Evolutionary conservation across 2,797 vertebrate species (phyloP).

Genomic region (Thunnus albacares): DNA sequence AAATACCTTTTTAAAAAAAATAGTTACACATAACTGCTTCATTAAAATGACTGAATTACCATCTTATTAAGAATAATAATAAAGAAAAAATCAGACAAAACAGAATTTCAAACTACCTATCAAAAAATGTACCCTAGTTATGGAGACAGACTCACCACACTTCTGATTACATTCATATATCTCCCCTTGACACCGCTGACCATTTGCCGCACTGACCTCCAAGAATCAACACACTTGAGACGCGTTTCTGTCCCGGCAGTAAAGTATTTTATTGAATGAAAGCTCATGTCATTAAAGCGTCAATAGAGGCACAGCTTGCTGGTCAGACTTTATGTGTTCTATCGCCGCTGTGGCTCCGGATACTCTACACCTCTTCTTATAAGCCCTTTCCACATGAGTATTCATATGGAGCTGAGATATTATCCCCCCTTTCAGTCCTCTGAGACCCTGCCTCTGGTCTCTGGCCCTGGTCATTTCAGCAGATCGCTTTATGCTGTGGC

Average conservation of each 20-base stretch:
- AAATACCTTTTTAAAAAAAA: too few relatives aligned
- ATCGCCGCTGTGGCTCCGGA: constrained; percentile 1
- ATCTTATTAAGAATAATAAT: background rate
- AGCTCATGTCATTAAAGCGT: constrained; percentile 59
- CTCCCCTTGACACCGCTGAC: background rate
- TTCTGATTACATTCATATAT: constrained; percentile 4
- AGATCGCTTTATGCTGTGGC: constrained; percentile 61
- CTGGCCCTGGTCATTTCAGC: constrained; percentile 62
- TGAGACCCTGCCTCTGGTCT: constrained; percentile 50
- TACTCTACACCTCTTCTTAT: constrained; percentile 26
- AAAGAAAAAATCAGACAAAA: background rate
- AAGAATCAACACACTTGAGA: constrained; percentile 17
- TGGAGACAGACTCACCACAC: background rate
- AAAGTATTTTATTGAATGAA: constrained; percentile 65
- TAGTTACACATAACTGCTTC: too few relatives aligned
- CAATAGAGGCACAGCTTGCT: constrained; percentile 44
- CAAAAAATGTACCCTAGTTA: background rate
- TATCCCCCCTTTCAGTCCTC: constrained; percentile 53
- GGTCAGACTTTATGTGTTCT: constrained; percentile 47
- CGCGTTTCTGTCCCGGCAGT: constrained; percentile 36
- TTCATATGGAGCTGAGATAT: constrained; percentile 56
- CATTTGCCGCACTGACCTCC: constrained; percentile 49
- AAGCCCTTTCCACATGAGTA: constrained; percentile 52
- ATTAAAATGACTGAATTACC: background rate
- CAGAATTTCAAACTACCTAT: background rate